Conservation (phyloP, 2,113 vertebrate species). For the Elephantulus edwardii region DNA sequence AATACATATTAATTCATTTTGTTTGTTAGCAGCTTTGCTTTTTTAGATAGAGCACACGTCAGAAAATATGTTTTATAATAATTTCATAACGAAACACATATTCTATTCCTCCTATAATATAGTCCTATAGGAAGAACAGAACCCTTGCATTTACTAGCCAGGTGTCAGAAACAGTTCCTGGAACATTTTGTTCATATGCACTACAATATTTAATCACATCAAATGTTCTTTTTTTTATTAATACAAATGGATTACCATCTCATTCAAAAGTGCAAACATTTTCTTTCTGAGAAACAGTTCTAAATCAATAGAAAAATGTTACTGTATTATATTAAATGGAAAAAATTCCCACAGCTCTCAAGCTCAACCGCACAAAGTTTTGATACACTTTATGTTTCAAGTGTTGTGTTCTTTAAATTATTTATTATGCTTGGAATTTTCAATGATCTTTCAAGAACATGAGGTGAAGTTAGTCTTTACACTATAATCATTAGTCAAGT, state of each 20-base stretch:
- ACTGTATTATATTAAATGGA: neutral
- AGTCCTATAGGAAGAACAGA: neutral
- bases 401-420: conserved; percentile 37
- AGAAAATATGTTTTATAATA: neutral
- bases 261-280: neutral
- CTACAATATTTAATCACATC: neutral
- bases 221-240: neutral
- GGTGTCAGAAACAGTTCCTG: neutral
- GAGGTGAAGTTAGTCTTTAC: conserved; percentile 32
- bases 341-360: neutral
- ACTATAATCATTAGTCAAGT: neutral
- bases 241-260: neutral
- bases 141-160: neutral
- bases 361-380: neutral
- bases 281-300: neutral
- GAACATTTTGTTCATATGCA: too few species aligned
- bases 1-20: neutral
- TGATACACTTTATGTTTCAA: neutral
- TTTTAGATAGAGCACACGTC: neutral
- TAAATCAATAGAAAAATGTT: neutral
- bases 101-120: neutral
- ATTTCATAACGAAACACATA: neutral
- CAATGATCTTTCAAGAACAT: conserved; percentile 5
- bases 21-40: neutral
- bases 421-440: neutral